phyloP scores from a whole-genome alignment of 2,113 vertebrate species.

The Prunella himalayana region DNA sequence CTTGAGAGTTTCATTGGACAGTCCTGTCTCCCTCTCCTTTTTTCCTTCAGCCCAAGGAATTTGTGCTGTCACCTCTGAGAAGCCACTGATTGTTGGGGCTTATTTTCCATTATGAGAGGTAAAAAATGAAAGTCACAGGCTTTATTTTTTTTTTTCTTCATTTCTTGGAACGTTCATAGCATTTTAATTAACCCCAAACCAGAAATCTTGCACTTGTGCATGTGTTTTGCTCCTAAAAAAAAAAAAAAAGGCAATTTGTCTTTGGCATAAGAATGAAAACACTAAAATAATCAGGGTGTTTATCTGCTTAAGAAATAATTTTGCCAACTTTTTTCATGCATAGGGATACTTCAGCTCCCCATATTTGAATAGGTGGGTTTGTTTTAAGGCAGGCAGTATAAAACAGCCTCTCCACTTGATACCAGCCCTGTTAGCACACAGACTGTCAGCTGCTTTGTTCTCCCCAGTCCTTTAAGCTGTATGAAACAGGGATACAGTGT shows the following conservation, averaged over 20 bases:
- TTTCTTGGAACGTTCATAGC: not conserved
- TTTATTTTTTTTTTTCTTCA: not conserved
- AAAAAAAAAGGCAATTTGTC: not conserved
- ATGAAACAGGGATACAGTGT: not conserved
- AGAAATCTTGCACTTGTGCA: not conserved
- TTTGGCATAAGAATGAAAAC: not conserved
- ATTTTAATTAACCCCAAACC: not conserved
- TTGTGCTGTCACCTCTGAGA: not conserved
- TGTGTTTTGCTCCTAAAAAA: not conserved
- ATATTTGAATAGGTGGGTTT: not conserved
- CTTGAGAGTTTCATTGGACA: not conserved
- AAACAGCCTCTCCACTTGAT: not conserved
- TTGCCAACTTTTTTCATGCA: not conserved
- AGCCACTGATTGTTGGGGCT: not conserved
- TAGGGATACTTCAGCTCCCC: not conserved
- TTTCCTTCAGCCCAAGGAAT: not conserved
- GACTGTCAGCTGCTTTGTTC: not conserved
- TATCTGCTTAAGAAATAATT: not conserved
- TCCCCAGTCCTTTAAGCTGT: not conserved
- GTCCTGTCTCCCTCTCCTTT: not conserved
- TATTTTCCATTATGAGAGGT: not conserved
- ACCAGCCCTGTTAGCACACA: not conserved
- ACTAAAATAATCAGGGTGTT: not conserved
- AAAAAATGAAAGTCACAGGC: not conserved
- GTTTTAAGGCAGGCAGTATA: not conserved